phyloP scores from a whole-genome alignment of 2,888 invertebrate genomes.

The Eupithecia dodoneata region DNA sequence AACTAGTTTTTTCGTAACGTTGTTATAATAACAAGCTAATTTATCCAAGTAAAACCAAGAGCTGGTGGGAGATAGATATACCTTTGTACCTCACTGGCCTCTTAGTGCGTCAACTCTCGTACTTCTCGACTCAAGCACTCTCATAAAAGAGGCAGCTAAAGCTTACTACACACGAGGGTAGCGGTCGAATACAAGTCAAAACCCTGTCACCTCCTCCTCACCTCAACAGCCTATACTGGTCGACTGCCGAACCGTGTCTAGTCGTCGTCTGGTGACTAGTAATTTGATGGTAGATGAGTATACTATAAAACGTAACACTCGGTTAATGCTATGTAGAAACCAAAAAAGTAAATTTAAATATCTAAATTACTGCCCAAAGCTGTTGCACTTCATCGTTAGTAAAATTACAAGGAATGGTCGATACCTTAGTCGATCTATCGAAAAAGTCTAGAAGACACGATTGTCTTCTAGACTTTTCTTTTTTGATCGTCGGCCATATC shows the following conservation, averaged over 20 bases:
- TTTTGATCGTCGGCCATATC: too few species aligned
- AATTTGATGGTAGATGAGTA: too few species aligned
- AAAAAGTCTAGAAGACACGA: too few species aligned
- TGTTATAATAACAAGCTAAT: not conserved
- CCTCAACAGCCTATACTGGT: too few species aligned
- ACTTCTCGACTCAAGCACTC: not conserved
- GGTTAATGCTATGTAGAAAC: not conserved
- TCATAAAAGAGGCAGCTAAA: not conserved
- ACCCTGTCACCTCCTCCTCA: not conserved
- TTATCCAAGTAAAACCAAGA: not conserved
- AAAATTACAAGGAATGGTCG: not conserved
- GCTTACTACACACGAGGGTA: not conserved
- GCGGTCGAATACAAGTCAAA: not conserved
- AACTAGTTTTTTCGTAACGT: not conserved
- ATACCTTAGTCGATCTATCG: too few species aligned
- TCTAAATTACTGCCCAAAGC: not conserved
- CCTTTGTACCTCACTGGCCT: not conserved
- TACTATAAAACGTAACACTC: not conserved
- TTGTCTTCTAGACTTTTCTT: too few species aligned
- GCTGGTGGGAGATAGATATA: not conserved
- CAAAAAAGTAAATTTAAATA: not conserved
- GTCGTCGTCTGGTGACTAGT: too few species aligned
- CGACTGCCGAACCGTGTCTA: too few species aligned
- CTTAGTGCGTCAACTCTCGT: conserved; percentile 4
- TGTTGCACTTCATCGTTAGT: not conserved